phyloP scores from a whole-genome alignment of 2,113 vertebrate genomes.

The Capreolus pygargus region DNA sequence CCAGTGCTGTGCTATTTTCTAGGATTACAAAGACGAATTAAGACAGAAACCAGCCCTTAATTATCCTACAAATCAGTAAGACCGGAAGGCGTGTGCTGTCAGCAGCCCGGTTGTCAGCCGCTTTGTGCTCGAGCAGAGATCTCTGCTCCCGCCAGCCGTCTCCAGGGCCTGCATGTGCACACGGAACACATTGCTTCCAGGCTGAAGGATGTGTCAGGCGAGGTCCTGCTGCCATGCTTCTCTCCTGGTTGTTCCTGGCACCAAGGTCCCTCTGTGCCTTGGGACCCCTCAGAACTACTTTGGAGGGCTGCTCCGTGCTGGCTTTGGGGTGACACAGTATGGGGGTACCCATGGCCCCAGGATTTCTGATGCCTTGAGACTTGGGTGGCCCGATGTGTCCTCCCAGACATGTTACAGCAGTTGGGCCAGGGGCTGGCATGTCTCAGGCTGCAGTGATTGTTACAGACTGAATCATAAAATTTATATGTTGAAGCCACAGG shows the following conservation, averaged over 20 bases:
- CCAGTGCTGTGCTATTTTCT: background rate
- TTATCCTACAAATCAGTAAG: background rate
- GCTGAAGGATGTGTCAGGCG: background rate
- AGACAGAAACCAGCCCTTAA: background rate
- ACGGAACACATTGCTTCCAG: accelerated
- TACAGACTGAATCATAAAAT: background rate
- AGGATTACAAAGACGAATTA: background rate
- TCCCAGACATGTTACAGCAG: accelerated
- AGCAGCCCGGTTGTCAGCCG: accelerated
- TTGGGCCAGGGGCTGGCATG: too few species aligned
- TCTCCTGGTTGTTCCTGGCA: background rate
- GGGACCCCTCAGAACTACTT: background rate
- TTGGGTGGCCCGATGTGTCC: accelerated
- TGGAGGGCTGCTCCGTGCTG: background rate
- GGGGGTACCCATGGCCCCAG: background rate
- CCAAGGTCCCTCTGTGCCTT: background rate
- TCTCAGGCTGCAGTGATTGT: background rate
- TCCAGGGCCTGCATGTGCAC: accelerated
- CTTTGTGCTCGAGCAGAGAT: accelerated
- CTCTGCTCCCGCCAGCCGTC: background rate
- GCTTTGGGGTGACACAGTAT: accelerated
- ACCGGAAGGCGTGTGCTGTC: too few species aligned
- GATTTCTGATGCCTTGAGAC: accelerated
- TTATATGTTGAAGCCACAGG: background rate
- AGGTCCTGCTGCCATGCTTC: background rate